Conservation (phyloP, 2,888 invertebrate genomes). For the Drosophila neonasuta region DNA sequence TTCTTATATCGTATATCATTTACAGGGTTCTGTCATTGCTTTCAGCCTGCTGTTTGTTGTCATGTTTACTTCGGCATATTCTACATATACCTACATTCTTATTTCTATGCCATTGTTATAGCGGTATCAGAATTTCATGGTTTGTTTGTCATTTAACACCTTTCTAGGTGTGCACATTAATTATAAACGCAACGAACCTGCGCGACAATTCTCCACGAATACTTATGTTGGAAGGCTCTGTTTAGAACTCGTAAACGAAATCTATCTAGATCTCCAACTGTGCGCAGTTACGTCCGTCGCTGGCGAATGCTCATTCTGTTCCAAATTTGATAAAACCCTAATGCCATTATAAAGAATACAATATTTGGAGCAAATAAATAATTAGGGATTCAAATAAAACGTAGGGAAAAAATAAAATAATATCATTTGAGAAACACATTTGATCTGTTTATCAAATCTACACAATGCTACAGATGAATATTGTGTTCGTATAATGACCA, state of each 20-base stretch:
- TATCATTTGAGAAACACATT: neutral
- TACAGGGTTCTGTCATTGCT: slow-evolving; percentile 44
- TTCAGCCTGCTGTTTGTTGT: slow-evolving; percentile 57
- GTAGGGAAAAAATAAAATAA: neutral
- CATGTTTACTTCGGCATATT: slow-evolving; percentile 42
- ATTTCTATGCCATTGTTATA: slow-evolving; percentile 34
- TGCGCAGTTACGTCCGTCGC: slow-evolving; percentile 30
- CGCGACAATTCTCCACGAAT: slow-evolving; percentile 36
- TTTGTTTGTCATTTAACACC: slow-evolving; percentile 80
- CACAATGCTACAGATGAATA: too few species aligned
- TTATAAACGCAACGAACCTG: slow-evolving; percentile 72
- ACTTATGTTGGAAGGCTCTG: neutral
- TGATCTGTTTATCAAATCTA: too few species aligned
- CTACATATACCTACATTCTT: slow-evolving; percentile 26
- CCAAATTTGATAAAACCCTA: slow-evolving; percentile 40
- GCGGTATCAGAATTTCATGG: slow-evolving; percentile 77
- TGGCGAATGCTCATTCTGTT: slow-evolving; percentile 24
- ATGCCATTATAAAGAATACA: slow-evolving; percentile 20
- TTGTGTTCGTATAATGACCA: too few species aligned
- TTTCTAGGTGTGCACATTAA: slow-evolving; percentile 72
- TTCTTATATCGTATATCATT: slow-evolving; percentile 60
- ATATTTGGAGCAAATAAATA: neutral
- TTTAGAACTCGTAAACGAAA: neutral
- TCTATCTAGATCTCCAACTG: slow-evolving; percentile 37
- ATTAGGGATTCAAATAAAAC: neutral